Evolutionary conservation across 1,140 invertebrate species (phyloP).

Genomic region (Ceratoteleas bidentatus): DNA sequence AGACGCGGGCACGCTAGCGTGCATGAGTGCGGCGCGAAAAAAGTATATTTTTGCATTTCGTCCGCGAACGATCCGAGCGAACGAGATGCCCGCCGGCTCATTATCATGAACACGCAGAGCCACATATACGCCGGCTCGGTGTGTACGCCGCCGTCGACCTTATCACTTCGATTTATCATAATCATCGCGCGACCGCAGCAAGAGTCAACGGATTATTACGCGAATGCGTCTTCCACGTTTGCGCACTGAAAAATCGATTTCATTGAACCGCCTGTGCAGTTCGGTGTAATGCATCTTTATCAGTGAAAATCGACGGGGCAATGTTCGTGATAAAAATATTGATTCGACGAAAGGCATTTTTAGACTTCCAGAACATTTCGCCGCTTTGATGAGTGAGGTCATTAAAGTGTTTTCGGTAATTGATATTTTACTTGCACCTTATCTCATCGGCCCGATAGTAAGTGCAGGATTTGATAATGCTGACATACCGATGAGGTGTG

Average conservation of each 20-base stretch:
- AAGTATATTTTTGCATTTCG: conserved; percentile 34
- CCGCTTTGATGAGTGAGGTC: too few species aligned
- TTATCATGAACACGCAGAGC: conserved; percentile 41
- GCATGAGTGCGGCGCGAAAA: conserved; percentile 36
- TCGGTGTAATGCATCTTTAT: too few species aligned
- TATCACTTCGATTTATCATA: conserved; percentile 28
- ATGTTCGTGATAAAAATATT: too few species aligned
- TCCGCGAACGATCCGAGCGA: conserved; percentile 19
- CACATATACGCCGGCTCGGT: not conserved
- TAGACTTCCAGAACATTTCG: too few species aligned
- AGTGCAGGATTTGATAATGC: too few species aligned
- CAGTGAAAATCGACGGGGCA: too few species aligned
- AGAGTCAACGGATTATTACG: conserved; percentile 19
- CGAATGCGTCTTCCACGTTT: conserved; percentile 5
- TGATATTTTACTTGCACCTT: too few species aligned
- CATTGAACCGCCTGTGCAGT: too few species aligned
- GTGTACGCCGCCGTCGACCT: conserved; percentile 23
- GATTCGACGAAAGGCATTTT: too few species aligned
- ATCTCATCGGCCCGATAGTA: too few species aligned
- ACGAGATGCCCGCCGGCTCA: conserved; percentile 23
- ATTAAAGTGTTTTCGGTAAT: too few species aligned
- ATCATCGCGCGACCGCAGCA: conserved; percentile 11
- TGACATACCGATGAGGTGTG: too few species aligned
- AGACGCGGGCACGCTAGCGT: conserved; percentile 44
- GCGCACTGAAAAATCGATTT: not conserved